A percentile compares a stretch with the other conserved stretches of the same genome.
phyloP scores from a whole-genome alignment of 2,113 vertebrate genomes.

The Lates calcarifer region DNA sequence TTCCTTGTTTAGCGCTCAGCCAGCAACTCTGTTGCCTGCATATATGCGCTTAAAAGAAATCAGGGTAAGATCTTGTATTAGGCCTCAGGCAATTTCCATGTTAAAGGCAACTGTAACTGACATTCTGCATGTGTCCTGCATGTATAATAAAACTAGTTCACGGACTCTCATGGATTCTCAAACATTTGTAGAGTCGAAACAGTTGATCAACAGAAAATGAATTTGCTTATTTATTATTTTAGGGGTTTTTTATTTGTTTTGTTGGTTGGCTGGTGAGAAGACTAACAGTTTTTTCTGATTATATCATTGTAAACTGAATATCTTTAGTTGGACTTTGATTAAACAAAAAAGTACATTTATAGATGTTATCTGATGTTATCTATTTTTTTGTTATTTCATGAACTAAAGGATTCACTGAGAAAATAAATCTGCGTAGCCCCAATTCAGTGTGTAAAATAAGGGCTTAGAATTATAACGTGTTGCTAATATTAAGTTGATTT shows the following conservation, averaged over 20 bases:
- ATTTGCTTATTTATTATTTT: neutral
- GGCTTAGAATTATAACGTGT: constrained; percentile 10
- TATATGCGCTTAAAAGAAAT: constrained; percentile 75
- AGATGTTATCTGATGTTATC: neutral
- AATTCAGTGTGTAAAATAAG: constrained; percentile 7
- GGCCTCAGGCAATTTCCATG: constrained; percentile 49
- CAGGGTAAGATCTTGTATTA: constrained; percentile 54
- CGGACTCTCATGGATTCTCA: constrained; percentile 4
- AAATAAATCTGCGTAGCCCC: neutral
- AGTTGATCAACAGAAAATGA: neutral
- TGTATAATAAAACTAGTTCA: constrained; percentile 27
- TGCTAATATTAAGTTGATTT: neutral
- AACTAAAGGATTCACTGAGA: neutral
- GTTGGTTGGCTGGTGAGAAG: neutral
- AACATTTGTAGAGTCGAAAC: constrained; percentile 3
- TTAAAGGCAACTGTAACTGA: constrained; percentile 45
- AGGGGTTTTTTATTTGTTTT: neutral
- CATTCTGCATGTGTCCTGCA: constrained; percentile 43
- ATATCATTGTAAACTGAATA: neutral
- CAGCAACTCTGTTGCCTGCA: constrained; percentile 70
- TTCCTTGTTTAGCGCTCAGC: constrained; percentile 72
- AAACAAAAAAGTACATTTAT: neutral
- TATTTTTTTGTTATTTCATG: neutral
- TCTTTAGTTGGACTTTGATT: neutral
- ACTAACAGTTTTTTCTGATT: neutral